A percentile compares a stretch with the other conserved stretches of the same genome.
Evolutionary conservation across 2,888 invertebrate genomes (phyloP).

Genomic region (Carabus problematicus): DNA sequence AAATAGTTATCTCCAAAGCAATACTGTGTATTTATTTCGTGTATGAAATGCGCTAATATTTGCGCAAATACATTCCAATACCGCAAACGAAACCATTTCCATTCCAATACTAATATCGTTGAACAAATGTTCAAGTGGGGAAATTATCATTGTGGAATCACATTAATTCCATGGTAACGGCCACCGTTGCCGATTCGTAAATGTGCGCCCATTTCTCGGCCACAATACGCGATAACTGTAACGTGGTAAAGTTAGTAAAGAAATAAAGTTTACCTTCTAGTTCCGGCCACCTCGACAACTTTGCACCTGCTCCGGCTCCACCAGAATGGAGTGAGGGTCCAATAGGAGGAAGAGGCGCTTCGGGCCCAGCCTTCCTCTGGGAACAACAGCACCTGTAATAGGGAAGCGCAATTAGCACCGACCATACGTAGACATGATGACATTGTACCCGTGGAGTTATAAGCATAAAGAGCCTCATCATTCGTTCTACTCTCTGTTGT

Average conservation of each 20-base stretch:
- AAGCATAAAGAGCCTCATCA: background rate
- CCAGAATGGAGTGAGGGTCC: slow-evolving; percentile 87
- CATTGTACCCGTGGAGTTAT: background rate
- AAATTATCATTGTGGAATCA: too few species aligned
- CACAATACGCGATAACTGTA: slow-evolving; percentile 13
- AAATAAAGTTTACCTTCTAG: slow-evolving; percentile 64
- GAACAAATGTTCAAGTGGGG: too few species aligned
- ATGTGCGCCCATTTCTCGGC: too few species aligned
- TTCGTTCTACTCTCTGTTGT: slow-evolving; percentile 4
- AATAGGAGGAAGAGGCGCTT: slow-evolving; percentile 84
- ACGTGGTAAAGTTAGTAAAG: slow-evolving; percentile 3
- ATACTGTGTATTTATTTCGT: too few species aligned
- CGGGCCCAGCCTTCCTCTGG: slow-evolving; percentile 91
- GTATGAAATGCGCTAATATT: too few species aligned
- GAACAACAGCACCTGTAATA: slow-evolving; percentile 76
- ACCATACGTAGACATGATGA: slow-evolving; percentile 11
- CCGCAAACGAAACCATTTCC: too few species aligned
- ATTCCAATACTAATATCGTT: too few species aligned
- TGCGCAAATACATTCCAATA: too few species aligned
- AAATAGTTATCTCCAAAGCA: too few species aligned
- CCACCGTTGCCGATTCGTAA: too few species aligned
- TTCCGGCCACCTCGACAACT: slow-evolving; percentile 84
- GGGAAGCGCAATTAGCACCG: slow-evolving; percentile 9
- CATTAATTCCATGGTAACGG: too few species aligned
- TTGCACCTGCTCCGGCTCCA: slow-evolving; percentile 85